Conservation (phyloP, 2,113 vertebrate genomes). For the Physeter macrocephalus region DNA sequence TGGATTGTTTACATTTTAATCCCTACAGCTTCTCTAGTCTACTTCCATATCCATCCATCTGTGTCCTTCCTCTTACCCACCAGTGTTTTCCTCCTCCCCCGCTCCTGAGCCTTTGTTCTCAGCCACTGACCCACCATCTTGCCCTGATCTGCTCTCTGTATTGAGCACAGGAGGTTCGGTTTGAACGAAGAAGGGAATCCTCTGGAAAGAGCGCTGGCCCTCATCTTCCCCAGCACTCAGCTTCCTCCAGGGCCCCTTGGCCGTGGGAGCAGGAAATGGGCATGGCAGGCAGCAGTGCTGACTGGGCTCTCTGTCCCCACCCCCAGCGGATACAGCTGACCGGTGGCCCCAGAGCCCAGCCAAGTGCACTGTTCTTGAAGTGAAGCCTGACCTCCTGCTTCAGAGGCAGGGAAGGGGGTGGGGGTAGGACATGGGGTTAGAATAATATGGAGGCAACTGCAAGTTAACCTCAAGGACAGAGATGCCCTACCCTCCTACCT, state of each 20-base stretch:
- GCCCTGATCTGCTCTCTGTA: background rate
- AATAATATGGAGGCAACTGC: background rate
- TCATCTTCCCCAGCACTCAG: background rate
- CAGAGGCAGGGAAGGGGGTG: background rate
- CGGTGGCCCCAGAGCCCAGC: background rate
- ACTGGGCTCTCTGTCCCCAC: background rate
- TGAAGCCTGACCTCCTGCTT: background rate
- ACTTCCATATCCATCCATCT: background rate
- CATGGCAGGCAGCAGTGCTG: background rate
- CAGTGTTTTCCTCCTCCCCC: accelerated
- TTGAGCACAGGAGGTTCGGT: background rate
- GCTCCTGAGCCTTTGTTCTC: background rate
- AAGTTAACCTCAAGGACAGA: conserved; percentile 4
- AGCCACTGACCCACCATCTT: background rate
- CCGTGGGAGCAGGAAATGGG: conserved; percentile 27
- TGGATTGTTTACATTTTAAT: background rate
- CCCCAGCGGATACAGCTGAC: conserved; percentile 44
- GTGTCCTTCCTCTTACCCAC: background rate
- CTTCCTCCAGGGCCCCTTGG: conserved; percentile 1
- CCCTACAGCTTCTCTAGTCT: background rate
- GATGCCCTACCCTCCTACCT: background rate
- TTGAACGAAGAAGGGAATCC: background rate
- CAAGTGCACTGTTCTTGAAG: background rate
- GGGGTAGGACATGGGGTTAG: background rate
- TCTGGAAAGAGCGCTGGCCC: background rate